Evolutionary conservation across 2,113 vertebrate species (phyloP).

Genomic region (Desmodus rotundus): DNA sequence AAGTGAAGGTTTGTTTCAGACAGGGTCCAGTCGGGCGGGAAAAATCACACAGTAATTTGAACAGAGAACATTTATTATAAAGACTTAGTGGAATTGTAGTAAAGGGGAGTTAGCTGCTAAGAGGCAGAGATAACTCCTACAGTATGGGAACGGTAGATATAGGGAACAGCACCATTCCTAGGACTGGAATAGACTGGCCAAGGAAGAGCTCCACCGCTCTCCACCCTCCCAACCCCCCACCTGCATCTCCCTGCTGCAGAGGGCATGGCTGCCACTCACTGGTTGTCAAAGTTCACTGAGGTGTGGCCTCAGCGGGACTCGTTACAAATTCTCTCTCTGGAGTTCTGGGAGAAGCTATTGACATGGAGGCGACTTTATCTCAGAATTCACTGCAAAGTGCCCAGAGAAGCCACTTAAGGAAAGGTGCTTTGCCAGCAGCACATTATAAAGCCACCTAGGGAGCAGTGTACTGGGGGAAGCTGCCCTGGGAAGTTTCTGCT

Average conservation of each 20-base stretch:
- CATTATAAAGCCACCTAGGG: background rate
- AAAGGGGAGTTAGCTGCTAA: background rate
- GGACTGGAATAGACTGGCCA: background rate
- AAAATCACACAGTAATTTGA: background rate
- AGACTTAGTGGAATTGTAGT: background rate
- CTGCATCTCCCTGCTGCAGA: background rate
- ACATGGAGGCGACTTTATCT: background rate
- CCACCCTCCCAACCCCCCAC: no score
- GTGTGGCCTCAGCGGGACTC: background rate
- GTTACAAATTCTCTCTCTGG: background rate
- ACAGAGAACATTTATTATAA: background rate
- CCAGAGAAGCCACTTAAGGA: background rate
- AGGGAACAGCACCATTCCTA: no score
- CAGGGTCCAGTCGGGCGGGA: background rate
- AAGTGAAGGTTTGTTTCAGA: background rate
- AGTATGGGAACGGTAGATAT: background rate
- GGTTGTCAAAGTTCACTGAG: background rate
- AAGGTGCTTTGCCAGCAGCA: background rate
- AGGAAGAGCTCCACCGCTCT: background rate
- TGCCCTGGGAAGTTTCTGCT: background rate
- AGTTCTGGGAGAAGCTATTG: background rate
- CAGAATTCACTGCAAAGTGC: background rate
- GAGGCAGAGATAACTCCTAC: background rate
- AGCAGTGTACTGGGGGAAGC: background rate
- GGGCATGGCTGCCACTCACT: background rate